phyloP scores from a whole-genome alignment of 2,113 vertebrate genomes.

The Laticauda colubrina region DNA sequence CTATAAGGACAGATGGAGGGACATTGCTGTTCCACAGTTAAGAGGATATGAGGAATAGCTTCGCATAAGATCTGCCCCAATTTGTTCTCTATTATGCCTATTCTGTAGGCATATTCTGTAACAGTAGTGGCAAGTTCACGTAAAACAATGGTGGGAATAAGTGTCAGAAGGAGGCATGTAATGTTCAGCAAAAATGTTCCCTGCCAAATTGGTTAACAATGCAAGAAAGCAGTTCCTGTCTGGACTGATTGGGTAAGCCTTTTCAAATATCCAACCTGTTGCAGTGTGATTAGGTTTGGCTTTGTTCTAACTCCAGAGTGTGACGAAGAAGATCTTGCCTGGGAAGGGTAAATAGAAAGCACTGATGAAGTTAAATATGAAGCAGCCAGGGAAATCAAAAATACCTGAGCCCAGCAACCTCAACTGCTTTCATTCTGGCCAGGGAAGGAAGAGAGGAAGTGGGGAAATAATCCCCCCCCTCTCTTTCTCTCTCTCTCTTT shows the following conservation, averaged over 20 bases:
- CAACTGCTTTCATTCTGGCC: conserved; percentile 49
- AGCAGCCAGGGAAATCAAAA: conserved; percentile 24
- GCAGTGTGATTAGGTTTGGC: neutral
- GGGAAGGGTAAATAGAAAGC: conserved; percentile 1
- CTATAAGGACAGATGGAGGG: neutral
- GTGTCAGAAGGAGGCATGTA: neutral
- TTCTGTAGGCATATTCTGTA: neutral
- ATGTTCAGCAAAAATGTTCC: neutral
- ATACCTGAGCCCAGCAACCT: conserved; percentile 34
- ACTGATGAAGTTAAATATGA: neutral
- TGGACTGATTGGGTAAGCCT: neutral
- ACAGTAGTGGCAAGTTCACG: neutral
- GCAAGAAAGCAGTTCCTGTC: neutral
- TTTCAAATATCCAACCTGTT: neutral
- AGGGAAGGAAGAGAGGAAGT: conserved; percentile 57
- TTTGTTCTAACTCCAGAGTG: neutral
- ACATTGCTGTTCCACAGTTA: neutral
- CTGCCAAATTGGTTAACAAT: neutral
- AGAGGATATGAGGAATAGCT: neutral
- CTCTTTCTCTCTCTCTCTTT: conserved; percentile 53
- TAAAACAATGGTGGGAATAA: neutral
- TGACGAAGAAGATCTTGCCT: neutral
- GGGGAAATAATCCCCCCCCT: conserved; percentile 47
- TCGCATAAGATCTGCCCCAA: neutral
- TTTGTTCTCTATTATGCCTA: neutral